Conservation (phyloP, 2,797 vertebrate species). For the Toxotes lorentzi region DNA sequence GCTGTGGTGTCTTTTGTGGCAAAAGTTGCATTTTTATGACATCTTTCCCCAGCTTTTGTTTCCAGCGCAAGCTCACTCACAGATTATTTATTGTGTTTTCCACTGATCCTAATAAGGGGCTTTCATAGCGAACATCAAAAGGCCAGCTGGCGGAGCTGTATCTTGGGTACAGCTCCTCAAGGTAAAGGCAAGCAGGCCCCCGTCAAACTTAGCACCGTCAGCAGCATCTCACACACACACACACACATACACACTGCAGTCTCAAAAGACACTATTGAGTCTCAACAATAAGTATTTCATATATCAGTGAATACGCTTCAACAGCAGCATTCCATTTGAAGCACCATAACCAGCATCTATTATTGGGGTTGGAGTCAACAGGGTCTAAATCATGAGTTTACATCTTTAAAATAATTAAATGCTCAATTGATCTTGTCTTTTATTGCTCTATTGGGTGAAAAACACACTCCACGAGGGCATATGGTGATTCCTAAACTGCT, state of each 20-base stretch:
- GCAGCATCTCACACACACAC: conserved; percentile 39
- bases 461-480: conserved; percentile 51
- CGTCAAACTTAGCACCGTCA: conserved; percentile 59
- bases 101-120: conserved; percentile 64
- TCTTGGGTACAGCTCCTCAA: conserved; percentile 59
- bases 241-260: conserved; percentile 20
- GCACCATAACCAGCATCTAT: conserved; percentile 5
- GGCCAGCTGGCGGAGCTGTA: conserved; percentile 54
- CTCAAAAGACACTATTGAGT: conserved; percentile 42
- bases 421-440: conserved; percentile 69
- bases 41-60: conserved; percentile 39
- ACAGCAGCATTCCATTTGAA: conserved; percentile 36
- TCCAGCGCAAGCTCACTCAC: conserved; percentile 27
- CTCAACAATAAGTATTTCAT: conserved; percentile 32
- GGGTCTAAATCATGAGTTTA: conserved; percentile 66
- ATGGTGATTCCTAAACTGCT: conserved; percentile 65
- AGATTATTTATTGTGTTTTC: conserved; percentile 65
- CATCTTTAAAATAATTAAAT: conserved; percentile 76
- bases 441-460: conserved; percentile 65
- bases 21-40: conserved; percentile 39
- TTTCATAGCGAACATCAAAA: conserved; percentile 70
- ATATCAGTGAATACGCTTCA: conserved; percentile 19
- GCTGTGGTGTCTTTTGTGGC: conserved; percentile 21
- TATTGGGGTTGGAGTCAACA: conserved; percentile 40
- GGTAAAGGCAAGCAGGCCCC: conserved; percentile 55